Evolutionary conservation across 1,140 invertebrate species (phyloP), one percentile per base, ranked within the genome.

Genomic region (Neocloeon triangulifer): DNA sequence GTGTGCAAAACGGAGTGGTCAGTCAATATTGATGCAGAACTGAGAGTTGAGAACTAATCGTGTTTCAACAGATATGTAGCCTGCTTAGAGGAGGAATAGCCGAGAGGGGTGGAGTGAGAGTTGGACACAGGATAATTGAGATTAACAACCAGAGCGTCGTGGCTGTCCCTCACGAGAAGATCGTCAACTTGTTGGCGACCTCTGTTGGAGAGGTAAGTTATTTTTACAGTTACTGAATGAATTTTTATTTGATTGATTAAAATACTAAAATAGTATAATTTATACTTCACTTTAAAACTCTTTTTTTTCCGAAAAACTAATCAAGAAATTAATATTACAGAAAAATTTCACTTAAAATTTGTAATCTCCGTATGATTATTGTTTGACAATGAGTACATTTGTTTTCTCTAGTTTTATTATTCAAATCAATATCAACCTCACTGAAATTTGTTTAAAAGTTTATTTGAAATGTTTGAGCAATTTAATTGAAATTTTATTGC

Each of bases 101-200:
- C 22, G 94, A 99, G 59, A 61, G 94, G 39, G 94, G 94, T 21
- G 94, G 95, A 15, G 92, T 99, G 31, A 67, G 94, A 32, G 94
- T 99, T 6, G 95, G 94, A 1, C 92, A 98, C 61, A 69, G 94
- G 42, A 99, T 99, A 46, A 98, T 98, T 46, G 94, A 98, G 65
- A 98, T 99, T 43, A 99, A 99, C 63, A 82, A 91, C 51, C 85
- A 95, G 61, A 91, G 85, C 56, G 94, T 99, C 16, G 94, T 99
- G 21, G 94, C 94, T 39, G 91, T 97, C 31, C 89, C 91, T 34
- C 95, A 99, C 62, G 94, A 99, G 55, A 85, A 91, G 55, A 99
- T 99, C 50, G 94, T 99, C 44, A 95, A 95, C 59, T 68, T 98
- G 49, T 61, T 99, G 41, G 91, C 94, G 39, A 96, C 91, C 28